A percentile compares a stretch with the other conserved stretches of the same genome.
These are phyloP conservation scores for Babylonia areolata DNA, from an alignment of 1,140 invertebrate genomes.

Conservation along the genomic window DNA sequence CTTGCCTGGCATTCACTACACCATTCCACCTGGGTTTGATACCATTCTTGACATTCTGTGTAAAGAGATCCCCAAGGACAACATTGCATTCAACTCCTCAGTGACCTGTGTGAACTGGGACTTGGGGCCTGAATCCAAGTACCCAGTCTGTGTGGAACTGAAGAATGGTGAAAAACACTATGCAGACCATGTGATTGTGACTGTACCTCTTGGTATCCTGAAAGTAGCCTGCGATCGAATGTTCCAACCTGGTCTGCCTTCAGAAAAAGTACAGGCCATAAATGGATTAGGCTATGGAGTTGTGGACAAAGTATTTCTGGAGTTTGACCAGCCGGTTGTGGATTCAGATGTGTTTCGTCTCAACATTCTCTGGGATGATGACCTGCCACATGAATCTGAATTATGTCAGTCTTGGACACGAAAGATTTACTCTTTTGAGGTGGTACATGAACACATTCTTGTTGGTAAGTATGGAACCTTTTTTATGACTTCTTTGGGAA, in stretches of 20 bases:
- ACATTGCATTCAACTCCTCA: slow-evolving; percentile 83
- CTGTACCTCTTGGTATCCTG: slow-evolving; percentile 92
- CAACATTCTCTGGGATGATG: slow-evolving; percentile 70
- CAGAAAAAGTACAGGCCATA: slow-evolving; percentile 89
- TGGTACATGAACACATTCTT: slow-evolving; percentile 79
- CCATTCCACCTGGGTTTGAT: slow-evolving; percentile 91
- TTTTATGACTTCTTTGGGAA: too few species aligned
- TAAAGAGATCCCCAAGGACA: slow-evolving; percentile 85
- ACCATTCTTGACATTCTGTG: slow-evolving; percentile 88
- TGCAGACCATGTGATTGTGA: slow-evolving; percentile 91
- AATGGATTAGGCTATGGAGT: slow-evolving; percentile 91
- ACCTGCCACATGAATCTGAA: slow-evolving; percentile 51
- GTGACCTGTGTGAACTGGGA: slow-evolving; percentile 86
- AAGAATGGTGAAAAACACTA: slow-evolving; percentile 84
- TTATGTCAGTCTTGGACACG: slow-evolving; percentile 83
- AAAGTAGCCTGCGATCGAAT: slow-evolving; percentile 86
- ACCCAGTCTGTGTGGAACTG: slow-evolving; percentile 75
- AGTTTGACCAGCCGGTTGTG: slow-evolving; percentile 92
- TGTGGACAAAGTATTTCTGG: slow-evolving; percentile 95
- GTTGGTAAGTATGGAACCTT: slow-evolving; percentile 72
- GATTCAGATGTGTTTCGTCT: slow-evolving; percentile 87
- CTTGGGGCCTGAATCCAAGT: slow-evolving; percentile 82
- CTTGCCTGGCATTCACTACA: slow-evolving; percentile 94
- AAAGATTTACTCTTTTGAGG: slow-evolving; percentile 93
- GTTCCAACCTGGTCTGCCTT: slow-evolving; percentile 90